Evolutionary conservation across 2,113 vertebrate species (phyloP), one percentile per base, ranked within the genome.

Genomic region (Dasyprocta punctata): DNA sequence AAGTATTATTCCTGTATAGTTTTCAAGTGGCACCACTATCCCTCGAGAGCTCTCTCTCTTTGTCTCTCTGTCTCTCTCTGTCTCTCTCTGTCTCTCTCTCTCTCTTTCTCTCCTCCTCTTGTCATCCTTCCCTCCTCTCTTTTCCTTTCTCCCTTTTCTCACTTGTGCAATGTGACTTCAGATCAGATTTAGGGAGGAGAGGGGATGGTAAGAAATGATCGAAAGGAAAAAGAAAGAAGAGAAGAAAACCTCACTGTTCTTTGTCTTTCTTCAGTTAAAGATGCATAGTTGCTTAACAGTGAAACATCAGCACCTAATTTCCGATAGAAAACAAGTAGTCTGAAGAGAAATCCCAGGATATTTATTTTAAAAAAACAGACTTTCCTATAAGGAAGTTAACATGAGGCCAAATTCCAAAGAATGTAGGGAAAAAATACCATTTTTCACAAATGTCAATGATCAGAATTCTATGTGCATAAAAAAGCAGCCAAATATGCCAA

Each of bases 331-430:
- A 73, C 36, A 75, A 56, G 17, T 44, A 30, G 5, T 14, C 49
- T 89, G 86, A 71, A 19, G 30, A 88, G 67, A 96, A 90, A 54
- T 20, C 12, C 14, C 2, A 73, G 17, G 60, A 7, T 61, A 0
- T 60, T 88, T 69, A 54, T 54, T 54, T 86, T 36, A 58, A 80
- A 41, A 89, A 94, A 86, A 78, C 2, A 80, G 22, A 96, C 71
- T 69, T 86, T 9, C 7, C 71, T 84, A 73, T 67, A 90, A 86
- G 1, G 54, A 19, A 94, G 63, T 63, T 41, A 94, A 77, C 36
- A 94, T 54, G 30, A 93, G 75, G 89, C 58, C 36, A 96, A 93
- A 95, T 87, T 56, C 80, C 73, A 88, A 87, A 96, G 65, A 67
- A 87, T 14, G 84, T 77, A 86, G 2, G 54, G 30, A 63, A 77